Evolutionary conservation across 2,888 invertebrate species (phyloP), one percentile per base, ranked within the genome.

Genomic region (Zeuzera pyrina): DNA sequence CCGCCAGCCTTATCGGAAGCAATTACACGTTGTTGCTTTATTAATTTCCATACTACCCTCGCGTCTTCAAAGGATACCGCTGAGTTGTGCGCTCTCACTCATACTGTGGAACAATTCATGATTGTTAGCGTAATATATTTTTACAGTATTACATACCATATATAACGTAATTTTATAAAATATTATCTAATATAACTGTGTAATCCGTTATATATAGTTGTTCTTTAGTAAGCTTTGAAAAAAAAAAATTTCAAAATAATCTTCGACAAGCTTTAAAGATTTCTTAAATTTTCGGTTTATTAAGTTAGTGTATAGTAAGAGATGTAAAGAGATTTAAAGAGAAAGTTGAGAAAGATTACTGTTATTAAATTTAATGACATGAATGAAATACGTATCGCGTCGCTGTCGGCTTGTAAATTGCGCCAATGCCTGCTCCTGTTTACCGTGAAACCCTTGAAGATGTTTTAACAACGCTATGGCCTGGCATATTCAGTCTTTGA

Each of bases 1-100:
- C 53, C 57, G 30, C 31, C 26, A n/a, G 59, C 53, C 65, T 77
- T 76, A 78, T 81, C 79, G 81, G 81, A 81, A 81, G 81, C 78
- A 72, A 79, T 83, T 79, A 83, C 73, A 71, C 52, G 70, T 66
- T 65, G 67, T 65, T 64, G 64, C 67, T 79, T 79, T 81, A 83
- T 81, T 79, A 81, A 81, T 79, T 79, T 79, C 59, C 77, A 74
- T 81, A 81, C 79, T 77, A 78, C 77, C 77, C 74, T 63, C 53
- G 51, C 56, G 63, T 77, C 72, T 68, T 83, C 78, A 83, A 79
- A 81, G 69, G 56, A 55, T 43, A 59, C 77, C 76, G 79, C 50
- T 53, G 58, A 59, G 55, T 57, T 62, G 47, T 51, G 57, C 49
- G 57, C 56, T 52, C 54, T 42, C 41, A 28, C 31, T 13, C 4